Percentiles rank a stretch among this genome's conserved stretches.
phyloP scores from a whole-genome alignment of 2,888 invertebrate species.

The Callyntrura guangdongensis region DNA sequence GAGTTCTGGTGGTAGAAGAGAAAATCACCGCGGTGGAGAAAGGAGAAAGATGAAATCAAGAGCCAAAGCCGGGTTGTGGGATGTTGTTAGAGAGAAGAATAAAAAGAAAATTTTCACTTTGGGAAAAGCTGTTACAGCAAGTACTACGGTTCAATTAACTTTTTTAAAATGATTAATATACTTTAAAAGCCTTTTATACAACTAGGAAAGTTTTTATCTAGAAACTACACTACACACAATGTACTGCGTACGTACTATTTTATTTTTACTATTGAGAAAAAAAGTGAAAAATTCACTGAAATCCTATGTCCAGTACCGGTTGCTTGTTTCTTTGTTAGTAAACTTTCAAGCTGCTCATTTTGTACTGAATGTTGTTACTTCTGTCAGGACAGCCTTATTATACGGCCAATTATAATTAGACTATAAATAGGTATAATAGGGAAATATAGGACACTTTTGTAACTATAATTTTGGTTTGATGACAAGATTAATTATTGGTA shows the following conservation, averaged over 20 bases:
- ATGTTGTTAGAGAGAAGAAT: not conserved
- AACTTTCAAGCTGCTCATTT: not conserved
- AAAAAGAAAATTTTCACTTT: slow-evolving; percentile 16
- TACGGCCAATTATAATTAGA: not conserved
- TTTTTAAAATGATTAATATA: too few species aligned
- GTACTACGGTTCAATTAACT: too few species aligned
- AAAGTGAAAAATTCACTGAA: too few species aligned
- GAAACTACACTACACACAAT: too few species aligned
- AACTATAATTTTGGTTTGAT: not conserved
- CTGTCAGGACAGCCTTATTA: not conserved
- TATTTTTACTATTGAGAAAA: too few species aligned
- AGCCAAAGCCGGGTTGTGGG: slow-evolving; percentile 36
- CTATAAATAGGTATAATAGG: too few species aligned
- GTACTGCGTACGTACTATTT: too few species aligned
- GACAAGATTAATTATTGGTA: not conserved
- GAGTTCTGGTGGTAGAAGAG: not conserved
- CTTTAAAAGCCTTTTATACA: slow-evolving; percentile 22
- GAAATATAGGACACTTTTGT: too few species aligned
- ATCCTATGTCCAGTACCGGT: slow-evolving; percentile 16
- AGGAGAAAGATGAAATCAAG: not conserved
- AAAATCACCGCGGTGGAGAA: not conserved
- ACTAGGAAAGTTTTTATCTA: not conserved
- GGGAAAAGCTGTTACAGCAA: slow-evolving; percentile 10
- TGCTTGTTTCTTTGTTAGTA: slow-evolving; percentile 10
- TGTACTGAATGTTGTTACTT: too few species aligned